Percentiles rank a stretch among this genome's conserved stretches.
These are phyloP conservation scores for Cataglyphis albicans DNA, from an alignment of 2,888 invertebrate genomes.

Conservation along the genomic window DNA sequence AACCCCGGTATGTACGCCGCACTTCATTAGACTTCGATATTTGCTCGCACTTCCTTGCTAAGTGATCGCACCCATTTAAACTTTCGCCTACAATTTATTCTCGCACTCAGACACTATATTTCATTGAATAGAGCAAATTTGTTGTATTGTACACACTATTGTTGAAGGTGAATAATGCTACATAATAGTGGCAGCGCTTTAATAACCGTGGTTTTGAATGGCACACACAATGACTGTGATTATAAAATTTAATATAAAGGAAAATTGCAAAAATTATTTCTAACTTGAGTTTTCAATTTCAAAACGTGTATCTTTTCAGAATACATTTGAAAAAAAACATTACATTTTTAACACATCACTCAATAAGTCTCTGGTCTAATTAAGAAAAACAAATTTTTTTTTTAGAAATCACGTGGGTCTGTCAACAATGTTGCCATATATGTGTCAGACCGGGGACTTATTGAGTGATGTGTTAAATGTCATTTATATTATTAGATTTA, in stretches of 20 bases:
- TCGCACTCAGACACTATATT: not conserved
- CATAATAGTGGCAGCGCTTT: not conserved
- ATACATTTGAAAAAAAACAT: not conserved
- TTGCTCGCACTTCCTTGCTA: not conserved
- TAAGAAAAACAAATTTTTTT: too few species aligned
- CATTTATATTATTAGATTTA: not conserved
- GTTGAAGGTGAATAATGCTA: not conserved
- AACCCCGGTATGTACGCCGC: not conserved
- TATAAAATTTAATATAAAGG: not conserved
- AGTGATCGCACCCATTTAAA: not conserved
- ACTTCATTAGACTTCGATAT: conserved; percentile 33
- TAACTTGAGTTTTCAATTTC: conserved; percentile 10
- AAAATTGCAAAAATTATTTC: not conserved
- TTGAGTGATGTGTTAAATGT: not conserved
- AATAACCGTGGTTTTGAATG: not conserved
- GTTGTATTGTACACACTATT: not conserved
- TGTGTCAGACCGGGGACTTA: too few species aligned
- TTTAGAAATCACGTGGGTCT: too few species aligned
- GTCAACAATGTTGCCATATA: too few species aligned
- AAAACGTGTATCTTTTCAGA: not conserved
- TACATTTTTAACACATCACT: not conserved
- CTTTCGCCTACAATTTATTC: conserved; percentile 9
- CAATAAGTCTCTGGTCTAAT: too few species aligned
- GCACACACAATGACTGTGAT: not conserved
- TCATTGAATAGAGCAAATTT: not conserved